These are phyloP conservation scores for Oncorhynchus tshawytscha DNA, from an alignment of 2,113 vertebrate species.

Conservation along the genomic window DNA sequence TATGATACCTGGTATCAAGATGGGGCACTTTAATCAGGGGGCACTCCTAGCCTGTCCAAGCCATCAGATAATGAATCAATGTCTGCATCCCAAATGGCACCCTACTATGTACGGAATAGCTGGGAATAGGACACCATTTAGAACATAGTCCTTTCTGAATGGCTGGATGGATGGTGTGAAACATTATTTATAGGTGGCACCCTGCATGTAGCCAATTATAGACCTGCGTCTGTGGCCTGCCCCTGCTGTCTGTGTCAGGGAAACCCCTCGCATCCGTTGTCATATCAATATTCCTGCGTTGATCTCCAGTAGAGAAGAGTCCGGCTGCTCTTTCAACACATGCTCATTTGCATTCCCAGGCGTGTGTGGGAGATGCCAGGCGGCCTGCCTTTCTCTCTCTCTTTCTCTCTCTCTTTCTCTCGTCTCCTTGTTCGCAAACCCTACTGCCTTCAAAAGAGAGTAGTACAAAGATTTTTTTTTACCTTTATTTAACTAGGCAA, in stretches of 20 bases:
- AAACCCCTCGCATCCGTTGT: slow-evolving; percentile 52
- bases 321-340: slow-evolving; percentile 62
- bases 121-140: too few species aligned
- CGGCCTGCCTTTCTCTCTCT: slow-evolving; percentile 32
- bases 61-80: slow-evolving; percentile 67
- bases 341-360: slow-evolving; percentile 61
- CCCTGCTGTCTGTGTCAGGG: slow-evolving; percentile 50
- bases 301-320: slow-evolving; percentile 66
- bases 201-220: slow-evolving; percentile 55
- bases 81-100: slow-evolving; percentile 1
- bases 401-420: slow-evolving; percentile 7
- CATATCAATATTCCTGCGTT: slow-evolving; percentile 68
- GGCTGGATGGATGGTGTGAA: slow-evolving; percentile 33
- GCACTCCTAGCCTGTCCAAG: slow-evolving; percentile 51
- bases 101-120: too few species aligned
- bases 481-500: too few species aligned
- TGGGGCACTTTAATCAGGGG: slow-evolving; percentile 40
- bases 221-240: slow-evolving; percentile 42
- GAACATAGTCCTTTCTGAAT: too few species aligned
- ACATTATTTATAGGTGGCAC: slow-evolving; percentile 48
- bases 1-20: slow-evolving; percentile 40
- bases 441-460: too few species aligned
- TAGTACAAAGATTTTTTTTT: too few species aligned
- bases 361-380: slow-evolving; percentile 54
- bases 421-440: slow-evolving; percentile 22